Percentiles rank a stretch among this genome's conserved stretches.
phyloP scores from a whole-genome alignment of 2,888 invertebrate genomes.

The Automeris io region DNA sequence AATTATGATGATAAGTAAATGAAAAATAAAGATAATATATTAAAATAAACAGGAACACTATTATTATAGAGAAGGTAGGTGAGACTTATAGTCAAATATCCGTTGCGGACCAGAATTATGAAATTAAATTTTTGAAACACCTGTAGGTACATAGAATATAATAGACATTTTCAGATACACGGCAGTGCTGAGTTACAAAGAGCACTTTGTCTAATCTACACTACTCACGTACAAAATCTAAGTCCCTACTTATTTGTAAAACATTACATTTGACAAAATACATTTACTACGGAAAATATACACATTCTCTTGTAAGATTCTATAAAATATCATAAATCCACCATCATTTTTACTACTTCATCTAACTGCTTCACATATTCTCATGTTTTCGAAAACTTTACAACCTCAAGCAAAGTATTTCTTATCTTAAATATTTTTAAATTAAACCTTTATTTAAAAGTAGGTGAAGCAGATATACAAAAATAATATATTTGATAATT shows the following conservation, averaged over 20 bases:
- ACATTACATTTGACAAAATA: conserved; percentile 10
- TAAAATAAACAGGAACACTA: no score
- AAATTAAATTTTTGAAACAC: no score
- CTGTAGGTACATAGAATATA: no score
- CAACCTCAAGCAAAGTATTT: neutral
- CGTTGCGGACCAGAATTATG: no score
- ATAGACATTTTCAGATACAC: conserved; percentile 19
- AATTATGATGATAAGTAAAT: no score
- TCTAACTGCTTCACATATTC: neutral
- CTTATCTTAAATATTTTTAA: neutral
- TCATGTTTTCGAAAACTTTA: neutral
- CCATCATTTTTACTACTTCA: conserved; percentile 1
- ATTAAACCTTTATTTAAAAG: neutral
- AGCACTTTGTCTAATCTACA: conserved; percentile 27
- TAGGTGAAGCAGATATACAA: no score
- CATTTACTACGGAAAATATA: conserved; percentile 21
- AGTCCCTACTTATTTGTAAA: conserved; percentile 12
- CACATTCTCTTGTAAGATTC: conserved; percentile 20
- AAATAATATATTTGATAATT: neutral
- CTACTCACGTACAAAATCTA: conserved; percentile 32
- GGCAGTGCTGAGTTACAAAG: conserved; percentile 32
- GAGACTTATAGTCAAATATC: no score
- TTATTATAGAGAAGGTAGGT: no score
- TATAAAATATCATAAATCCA: conserved; percentile 18
- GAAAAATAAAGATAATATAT: no score